Evolutionary conservation across 2,797 vertebrate species (phyloP).

Genomic region (Spheniscus humboldti): DNA sequence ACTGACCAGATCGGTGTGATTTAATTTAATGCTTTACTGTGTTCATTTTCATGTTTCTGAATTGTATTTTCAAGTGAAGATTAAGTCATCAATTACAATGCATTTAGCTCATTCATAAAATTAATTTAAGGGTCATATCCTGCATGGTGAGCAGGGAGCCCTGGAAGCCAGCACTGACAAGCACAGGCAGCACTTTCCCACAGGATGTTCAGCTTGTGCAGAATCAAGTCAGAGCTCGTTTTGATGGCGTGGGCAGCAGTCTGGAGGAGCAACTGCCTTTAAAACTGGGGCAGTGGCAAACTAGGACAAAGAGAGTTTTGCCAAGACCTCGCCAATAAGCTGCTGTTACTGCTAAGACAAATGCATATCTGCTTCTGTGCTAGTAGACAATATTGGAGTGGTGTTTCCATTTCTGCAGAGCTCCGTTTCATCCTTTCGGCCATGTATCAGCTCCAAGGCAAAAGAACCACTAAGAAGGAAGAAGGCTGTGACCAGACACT

Average conservation of each 20-base stretch:
- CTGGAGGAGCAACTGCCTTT: background rate
- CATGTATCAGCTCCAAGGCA: background rate
- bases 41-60: background rate
- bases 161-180: background rate
- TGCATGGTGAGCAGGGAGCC: background rate
- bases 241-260: background rate
- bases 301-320: background rate
- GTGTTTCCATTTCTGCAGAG: background rate
- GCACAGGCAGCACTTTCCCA: background rate
- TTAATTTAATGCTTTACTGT: slow-evolving; percentile 23
- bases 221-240: background rate
- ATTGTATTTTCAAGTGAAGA: slow-evolving; percentile 16
- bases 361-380: background rate
- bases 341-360: background rate
- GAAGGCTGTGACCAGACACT: background rate
- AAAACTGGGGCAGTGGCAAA: slow-evolving; percentile 16
- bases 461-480: background rate
- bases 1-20: background rate
- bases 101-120: slow-evolving; percentile 57
- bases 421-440: background rate
- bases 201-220: background rate
- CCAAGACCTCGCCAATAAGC: background rate
- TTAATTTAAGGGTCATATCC: slow-evolving; percentile 11
- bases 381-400: background rate
- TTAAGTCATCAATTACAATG: slow-evolving; percentile 39